A percentile compares a stretch with the other conserved stretches of the same genome.
Evolutionary conservation across 2,797 vertebrate genomes (phyloP).

Genomic region (Lycodopsis pacificus): DNA sequence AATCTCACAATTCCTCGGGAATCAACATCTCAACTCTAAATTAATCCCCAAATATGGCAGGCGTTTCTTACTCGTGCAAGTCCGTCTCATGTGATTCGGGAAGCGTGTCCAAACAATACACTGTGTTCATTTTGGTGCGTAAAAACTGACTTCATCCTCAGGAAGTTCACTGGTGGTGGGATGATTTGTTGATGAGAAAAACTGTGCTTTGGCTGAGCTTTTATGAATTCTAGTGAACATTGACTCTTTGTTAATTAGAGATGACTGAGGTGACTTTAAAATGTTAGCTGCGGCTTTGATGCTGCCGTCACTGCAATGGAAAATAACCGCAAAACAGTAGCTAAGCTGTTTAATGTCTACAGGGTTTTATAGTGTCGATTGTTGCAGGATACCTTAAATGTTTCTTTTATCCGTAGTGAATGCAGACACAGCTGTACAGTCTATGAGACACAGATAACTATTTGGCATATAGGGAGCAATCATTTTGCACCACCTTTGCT

Average conservation of each 20-base stretch:
- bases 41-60: conserved; percentile 70
- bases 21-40: conserved; percentile 69
- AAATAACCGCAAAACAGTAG: conserved; percentile 7
- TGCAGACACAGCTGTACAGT: not conserved
- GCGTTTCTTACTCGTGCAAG: conserved; percentile 44
- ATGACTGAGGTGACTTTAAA: conserved; percentile 13
- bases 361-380: not conserved
- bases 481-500: not conserved
- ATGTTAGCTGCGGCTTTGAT: not conserved
- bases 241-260: conserved; percentile 26
- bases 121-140: conserved; percentile 31
- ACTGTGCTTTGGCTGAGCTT: conserved; percentile 25
- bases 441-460: not conserved
- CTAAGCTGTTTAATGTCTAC: not conserved
- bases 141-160: conserved; percentile 41
- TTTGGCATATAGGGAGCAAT: not conserved
- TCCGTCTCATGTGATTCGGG: conserved; percentile 41
- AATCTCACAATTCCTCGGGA: conserved; percentile 69
- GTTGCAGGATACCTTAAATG: not conserved
- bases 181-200: conserved; percentile 26
- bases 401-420: not conserved
- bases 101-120: conserved; percentile 45
- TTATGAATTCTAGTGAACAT: conserved; percentile 20
- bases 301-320: not conserved
- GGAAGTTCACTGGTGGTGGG: conserved; percentile 14